Conservation (phyloP, 35 echinoderm and acorn worm species). For the Nesometra sesokonis region DNA sequence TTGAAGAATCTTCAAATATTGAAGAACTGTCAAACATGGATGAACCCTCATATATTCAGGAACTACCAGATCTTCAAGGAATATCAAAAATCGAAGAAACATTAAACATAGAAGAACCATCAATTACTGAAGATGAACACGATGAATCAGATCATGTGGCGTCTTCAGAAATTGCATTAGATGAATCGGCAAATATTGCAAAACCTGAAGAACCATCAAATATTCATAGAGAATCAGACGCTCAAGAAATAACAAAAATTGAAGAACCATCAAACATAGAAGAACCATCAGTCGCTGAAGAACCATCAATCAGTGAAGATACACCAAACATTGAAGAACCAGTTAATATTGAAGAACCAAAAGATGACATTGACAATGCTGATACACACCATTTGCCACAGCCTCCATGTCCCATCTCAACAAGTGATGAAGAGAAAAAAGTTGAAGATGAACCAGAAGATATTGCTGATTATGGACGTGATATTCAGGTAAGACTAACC, state of each 20-base stretch:
- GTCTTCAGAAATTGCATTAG: slow-evolving; percentile 8
- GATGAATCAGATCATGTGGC: slow-evolving; percentile 13
- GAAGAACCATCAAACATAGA: background rate
- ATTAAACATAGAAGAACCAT: background rate
- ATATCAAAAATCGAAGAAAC: background rate
- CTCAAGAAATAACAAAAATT: background rate
- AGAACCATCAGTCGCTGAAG: background rate
- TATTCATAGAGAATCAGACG: background rate
- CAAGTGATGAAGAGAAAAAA: background rate
- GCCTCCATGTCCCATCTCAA: background rate
- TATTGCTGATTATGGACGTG: background rate
- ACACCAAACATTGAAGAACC: background rate
- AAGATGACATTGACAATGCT: background rate
- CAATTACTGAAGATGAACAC: slow-evolving; percentile 4
- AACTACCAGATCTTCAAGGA: no score
- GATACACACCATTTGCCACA: background rate
- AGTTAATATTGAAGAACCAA: no score
- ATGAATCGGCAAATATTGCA: background rate
- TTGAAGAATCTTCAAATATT: no score
- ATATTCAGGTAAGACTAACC: background rate
- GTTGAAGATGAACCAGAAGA: background rate
- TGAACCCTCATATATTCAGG: no score
- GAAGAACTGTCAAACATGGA: no score
- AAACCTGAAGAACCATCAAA: background rate
- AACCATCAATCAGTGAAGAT: background rate